Percentiles rank a stretch among this genome's conserved stretches.
Conservation (phyloP, 1,140 invertebrate genomes). For the Dreissena rostriformis region DNA sequence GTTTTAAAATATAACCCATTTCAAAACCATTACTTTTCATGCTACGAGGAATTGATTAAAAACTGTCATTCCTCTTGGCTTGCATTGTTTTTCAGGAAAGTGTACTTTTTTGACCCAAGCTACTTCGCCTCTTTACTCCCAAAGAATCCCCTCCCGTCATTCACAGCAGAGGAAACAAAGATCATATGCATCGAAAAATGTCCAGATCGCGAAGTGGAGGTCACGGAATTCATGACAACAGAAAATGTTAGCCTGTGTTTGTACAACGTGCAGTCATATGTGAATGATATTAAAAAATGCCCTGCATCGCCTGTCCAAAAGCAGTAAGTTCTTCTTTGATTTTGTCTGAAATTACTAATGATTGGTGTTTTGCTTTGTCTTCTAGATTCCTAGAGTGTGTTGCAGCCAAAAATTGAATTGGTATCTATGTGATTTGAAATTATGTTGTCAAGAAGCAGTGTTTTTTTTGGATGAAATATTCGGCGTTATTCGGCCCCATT, state of each 20-base stretch:
- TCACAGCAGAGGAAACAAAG: slow-evolving; percentile 35
- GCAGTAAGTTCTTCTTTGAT: slow-evolving; percentile 66
- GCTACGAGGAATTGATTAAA: too few species aligned
- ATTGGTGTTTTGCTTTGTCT: too few species aligned
- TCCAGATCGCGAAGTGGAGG: slow-evolving; percentile 48
- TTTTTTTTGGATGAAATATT: too few species aligned
- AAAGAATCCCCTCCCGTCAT: slow-evolving; percentile 1
- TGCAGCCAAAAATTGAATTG: too few species aligned
- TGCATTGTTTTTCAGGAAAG: slow-evolving; percentile 64
- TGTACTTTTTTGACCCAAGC: slow-evolving; percentile 63
- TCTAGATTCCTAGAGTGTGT: too few species aligned
- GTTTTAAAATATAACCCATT: too few species aligned
- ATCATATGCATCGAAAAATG: slow-evolving; percentile 66
- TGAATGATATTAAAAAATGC: slow-evolving; percentile 55
- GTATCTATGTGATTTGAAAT: too few species aligned
- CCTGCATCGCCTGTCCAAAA: slow-evolving; percentile 56
- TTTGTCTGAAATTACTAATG: too few species aligned
- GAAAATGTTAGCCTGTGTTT: slow-evolving; percentile 62
- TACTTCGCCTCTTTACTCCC: slow-evolving; percentile 56
- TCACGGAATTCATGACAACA: slow-evolving; percentile 28
- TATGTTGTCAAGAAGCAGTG: too few species aligned
- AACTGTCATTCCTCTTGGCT: too few species aligned
- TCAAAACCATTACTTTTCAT: too few species aligned
- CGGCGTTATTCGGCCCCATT: too few species aligned
- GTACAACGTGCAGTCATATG: slow-evolving; percentile 59